Base-by-base conservation (phyloP, 2,797 vertebrate genomes). In the Mus caroli region DNA sequence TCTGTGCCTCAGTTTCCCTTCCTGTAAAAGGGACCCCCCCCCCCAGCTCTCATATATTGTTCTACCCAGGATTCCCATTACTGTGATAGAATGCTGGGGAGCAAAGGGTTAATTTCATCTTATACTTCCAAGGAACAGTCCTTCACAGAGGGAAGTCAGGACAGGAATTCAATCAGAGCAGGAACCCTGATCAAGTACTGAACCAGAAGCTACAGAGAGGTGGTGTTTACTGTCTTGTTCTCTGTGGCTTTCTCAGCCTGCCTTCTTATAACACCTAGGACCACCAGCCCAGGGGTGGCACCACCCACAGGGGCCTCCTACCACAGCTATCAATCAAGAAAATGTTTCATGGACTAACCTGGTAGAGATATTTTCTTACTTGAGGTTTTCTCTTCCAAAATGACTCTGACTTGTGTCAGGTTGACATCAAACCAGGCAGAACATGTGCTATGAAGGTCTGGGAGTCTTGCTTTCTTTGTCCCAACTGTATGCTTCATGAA, bases 1-100 rank as follows among this genome's bases (percentile, higher is more conserved):
- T 64, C 90, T 37, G 56, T 76, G 50, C 54, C 79, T 93, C 28
- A 22, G 24, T 92, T 88, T 94, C 24, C 37, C 89, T 83, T 92
- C 54, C 84, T 92, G 2, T 80, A 73, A 78, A 60, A 71, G 26
- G 84, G 52, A 9, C 13, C 40, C 3, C 12, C 3, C 3, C 15
- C 8, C 46, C 80, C 43, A 69, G 28, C 14, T n/a, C 7, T 13
- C 28, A 17, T 40, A 28, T 10, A 17, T 54, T 40, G 22, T 58
- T 37, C 3, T 34, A 64, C 43, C 50, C 28, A 67, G 60, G 60
- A 28, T 50, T 34, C 20, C 43, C 43, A 60, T 40, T 60, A 13
- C 54, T 40, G 24, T 60, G n/a, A 58, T 28, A 58, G 13, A 40
- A 56, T 6, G 22, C 40, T 15, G 11, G 28, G 5, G 28, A 64